Evolutionary conservation across 2,888 invertebrate genomes (phyloP).

Genomic region (Chaetoderma sp.): DNA sequence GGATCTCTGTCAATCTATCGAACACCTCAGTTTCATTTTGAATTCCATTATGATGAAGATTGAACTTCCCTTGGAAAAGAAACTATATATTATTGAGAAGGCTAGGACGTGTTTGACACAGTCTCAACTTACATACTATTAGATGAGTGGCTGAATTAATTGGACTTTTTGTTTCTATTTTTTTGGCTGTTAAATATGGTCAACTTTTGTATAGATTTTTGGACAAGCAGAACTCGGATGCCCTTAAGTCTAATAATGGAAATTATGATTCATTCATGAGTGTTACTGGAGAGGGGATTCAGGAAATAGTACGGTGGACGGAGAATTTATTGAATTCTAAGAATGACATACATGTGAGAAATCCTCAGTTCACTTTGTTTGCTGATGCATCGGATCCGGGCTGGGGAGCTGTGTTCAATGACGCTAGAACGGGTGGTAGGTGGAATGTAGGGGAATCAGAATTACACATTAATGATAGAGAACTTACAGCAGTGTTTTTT

Average conservation of each 20-base stretch:
- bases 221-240: constrained; percentile 1
- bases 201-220: neutral
- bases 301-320: neutral
- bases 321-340: neutral
- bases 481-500: neutral
- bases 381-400: neutral
- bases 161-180: neutral
- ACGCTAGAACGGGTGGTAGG: neutral
- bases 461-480: neutral
- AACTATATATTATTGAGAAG: neutral
- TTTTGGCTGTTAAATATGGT: neutral
- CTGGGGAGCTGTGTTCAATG: neutral
- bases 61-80: neutral
- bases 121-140: too few relatives aligned
- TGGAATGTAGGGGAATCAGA: neutral
- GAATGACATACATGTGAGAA: too few relatives aligned
- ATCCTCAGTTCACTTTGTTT: too few relatives aligned
- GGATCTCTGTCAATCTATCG: neutral
- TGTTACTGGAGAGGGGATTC: neutral
- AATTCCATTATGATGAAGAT: neutral
- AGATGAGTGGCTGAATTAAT: neutral
- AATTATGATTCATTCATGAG: neutral
- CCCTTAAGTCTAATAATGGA: neutral
- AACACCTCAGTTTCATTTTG: neutral
- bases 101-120: too few relatives aligned